Percentiles rank a stretch among this genome's conserved stretches.
These are phyloP conservation scores for Oeneis ivallda DNA, from an alignment of 2,888 invertebrate genomes.

Conservation along the genomic window DNA sequence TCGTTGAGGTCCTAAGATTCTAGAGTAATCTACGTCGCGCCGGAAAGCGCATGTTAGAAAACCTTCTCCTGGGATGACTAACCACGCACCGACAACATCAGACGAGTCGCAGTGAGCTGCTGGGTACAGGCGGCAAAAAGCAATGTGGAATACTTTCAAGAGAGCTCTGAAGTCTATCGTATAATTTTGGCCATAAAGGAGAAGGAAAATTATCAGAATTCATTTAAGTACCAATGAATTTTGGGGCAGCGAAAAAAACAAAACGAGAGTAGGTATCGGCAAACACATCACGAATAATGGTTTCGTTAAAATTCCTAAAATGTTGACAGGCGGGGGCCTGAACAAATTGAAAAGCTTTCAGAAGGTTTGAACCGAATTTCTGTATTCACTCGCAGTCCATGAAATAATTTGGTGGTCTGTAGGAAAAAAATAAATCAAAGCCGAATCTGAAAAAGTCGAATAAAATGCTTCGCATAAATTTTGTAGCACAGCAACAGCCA, in stretches of 20 bases:
- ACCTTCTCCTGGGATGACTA: too few relatives aligned
- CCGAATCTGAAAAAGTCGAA: constrained; percentile 19
- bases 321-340: constrained; percentile 31
- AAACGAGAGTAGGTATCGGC: neutral
- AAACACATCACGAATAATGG: constrained; percentile 26
- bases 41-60: too few relatives aligned
- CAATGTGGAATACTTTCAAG: too few relatives aligned
- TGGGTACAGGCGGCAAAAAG: too few relatives aligned
- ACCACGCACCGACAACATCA: too few relatives aligned
- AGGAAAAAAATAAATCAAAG: constrained; percentile 32
- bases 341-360: constrained; percentile 40
- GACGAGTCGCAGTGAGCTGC: too few relatives aligned
- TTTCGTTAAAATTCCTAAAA: constrained; percentile 41
- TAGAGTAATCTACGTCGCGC: too few relatives aligned
- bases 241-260: neutral
- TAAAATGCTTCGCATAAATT: constrained; percentile 6
- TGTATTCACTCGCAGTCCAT: constrained; percentile 35
- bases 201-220: too few relatives aligned
- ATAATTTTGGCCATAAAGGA: too few relatives aligned
- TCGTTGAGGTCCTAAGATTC: too few relatives aligned
- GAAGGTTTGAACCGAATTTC: constrained; percentile 31
- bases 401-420: constrained; percentile 36
- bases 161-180: too few relatives aligned
- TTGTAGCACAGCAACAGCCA: constrained; percentile 6
- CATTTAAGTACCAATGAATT: neutral